phyloP scores from a whole-genome alignment of 2,888 invertebrate genomes.

The Macaria notata region DNA sequence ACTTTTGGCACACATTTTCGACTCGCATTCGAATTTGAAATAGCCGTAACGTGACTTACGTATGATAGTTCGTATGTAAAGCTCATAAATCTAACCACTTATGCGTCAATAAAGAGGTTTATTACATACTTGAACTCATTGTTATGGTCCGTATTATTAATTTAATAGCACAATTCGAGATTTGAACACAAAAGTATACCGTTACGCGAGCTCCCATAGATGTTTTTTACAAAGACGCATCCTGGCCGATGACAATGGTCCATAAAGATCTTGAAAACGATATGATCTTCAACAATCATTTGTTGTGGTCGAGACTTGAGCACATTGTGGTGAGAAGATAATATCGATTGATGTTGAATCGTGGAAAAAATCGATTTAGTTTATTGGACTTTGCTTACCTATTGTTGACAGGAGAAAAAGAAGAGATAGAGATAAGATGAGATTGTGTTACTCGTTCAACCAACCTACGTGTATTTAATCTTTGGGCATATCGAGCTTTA shows the following conservation, averaged over 20 bases:
- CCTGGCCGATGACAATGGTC: constrained; percentile 62
- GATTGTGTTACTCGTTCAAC: too few relatives aligned
- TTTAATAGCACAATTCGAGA: constrained; percentile 28
- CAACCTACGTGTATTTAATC: too few relatives aligned
- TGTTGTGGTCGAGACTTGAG: constrained; percentile 51
- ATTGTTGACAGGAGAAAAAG: constrained; percentile 25
- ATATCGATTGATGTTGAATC: constrained; percentile 60
- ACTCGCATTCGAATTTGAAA: constrained; percentile 11
- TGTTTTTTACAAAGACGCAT: constrained; percentile 47
- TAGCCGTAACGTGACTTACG: background rate
- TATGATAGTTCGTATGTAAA: background rate
- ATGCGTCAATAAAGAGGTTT: constrained; percentile 9
- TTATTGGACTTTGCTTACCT: constrained; percentile 46
- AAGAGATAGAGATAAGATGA: background rate
- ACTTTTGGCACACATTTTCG: constrained; percentile 40
- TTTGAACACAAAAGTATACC: constrained; percentile 38
- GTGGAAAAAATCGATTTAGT: constrained; percentile 58
- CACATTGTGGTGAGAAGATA: constrained; percentile 57
- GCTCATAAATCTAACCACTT: background rate
- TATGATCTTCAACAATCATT: constrained; percentile 69
- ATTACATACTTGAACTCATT: constrained; percentile 12
- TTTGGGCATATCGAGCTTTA: too few relatives aligned
- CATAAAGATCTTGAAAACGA: constrained; percentile 66
- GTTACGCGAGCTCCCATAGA: constrained; percentile 49
- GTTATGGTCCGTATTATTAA: constrained; percentile 12